phyloP scores from a whole-genome alignment of 2,888 invertebrate species.

The Volucella bombylans region DNA sequence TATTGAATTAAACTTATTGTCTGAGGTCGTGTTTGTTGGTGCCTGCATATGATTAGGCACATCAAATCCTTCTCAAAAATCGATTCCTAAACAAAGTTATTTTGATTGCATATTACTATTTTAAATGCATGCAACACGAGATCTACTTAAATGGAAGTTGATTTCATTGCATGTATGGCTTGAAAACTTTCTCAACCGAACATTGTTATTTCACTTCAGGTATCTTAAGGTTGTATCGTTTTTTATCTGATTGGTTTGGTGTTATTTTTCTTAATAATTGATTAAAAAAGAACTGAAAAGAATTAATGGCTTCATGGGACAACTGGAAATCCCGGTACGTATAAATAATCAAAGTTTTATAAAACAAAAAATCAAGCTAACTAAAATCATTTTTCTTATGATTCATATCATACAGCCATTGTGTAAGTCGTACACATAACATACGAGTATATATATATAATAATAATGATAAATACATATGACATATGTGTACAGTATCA shows the following conservation, averaged over 20 bases:
- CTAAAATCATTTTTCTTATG: no score
- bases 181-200: slow-evolving; percentile 38
- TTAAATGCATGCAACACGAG: slow-evolving; percentile 67
- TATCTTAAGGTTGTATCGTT: slow-evolving; percentile 34
- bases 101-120: slow-evolving; percentile 62
- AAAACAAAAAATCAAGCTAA: no score
- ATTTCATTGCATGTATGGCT: slow-evolving; percentile 38
- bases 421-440: no score
- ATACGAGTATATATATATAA: no score
- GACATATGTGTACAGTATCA: no score
- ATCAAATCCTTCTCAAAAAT: slow-evolving; percentile 37
- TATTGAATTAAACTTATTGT: slow-evolving; percentile 15
- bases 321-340: slow-evolving; percentile 79
- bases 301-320: slow-evolving; percentile 78
- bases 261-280: slow-evolving; percentile 18
- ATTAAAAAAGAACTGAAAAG: slow-evolving; percentile 7
- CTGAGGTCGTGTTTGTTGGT: not conserved
- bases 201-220: slow-evolving; percentile 24
- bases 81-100: slow-evolving; percentile 59
- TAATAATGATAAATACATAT: no score
- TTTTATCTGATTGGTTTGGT: slow-evolving; percentile 20
- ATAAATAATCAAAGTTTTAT: not conserved
- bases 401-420: no score
- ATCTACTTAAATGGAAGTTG: slow-evolving; percentile 41
- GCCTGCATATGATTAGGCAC: slow-evolving; percentile 33